Evolutionary conservation across 2,888 invertebrate genomes (phyloP).

Genomic region (Megastigmus dorsalis): DNA sequence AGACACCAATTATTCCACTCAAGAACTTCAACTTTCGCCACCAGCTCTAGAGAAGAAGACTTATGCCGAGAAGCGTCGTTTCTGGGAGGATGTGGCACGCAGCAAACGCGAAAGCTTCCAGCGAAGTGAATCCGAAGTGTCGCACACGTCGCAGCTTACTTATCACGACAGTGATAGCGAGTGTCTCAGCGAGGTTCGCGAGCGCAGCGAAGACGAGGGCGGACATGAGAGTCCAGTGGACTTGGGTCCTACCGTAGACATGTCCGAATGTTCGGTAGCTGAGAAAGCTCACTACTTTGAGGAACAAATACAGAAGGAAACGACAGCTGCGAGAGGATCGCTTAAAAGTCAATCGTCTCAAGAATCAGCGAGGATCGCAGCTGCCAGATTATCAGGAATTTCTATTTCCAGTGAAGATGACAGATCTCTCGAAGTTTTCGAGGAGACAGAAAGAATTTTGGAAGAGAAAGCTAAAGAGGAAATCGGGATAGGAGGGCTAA

Average conservation of each 20-base stretch:
- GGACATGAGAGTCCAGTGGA: conserved; percentile 59
- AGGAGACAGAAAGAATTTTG: conserved; percentile 44
- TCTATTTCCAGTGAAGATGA: conserved; percentile 53
- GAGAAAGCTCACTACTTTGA: conserved; percentile 79
- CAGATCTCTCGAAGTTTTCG: conserved; percentile 43
- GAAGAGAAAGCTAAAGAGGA: conserved; percentile 38
- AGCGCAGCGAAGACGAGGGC: conserved; percentile 57
- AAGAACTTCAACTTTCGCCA: conserved; percentile 58
- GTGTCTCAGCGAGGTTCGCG: conserved; percentile 64
- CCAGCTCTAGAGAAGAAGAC: conserved; percentile 69
- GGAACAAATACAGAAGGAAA: conserved; percentile 79
- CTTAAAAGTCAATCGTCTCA: conserved; percentile 57
- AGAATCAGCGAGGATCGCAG: conserved; percentile 38
- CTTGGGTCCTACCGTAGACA: conserved; percentile 71
- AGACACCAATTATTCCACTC: conserved; percentile 71
- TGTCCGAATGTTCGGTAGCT: conserved; percentile 77
- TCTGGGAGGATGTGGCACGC: conserved; percentile 72
- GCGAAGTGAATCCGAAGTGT: conserved; percentile 70
- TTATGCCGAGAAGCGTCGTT: conserved; percentile 71
- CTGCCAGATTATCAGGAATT: conserved; percentile 46
- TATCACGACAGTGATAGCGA: conserved; percentile 71
- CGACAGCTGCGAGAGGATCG: conserved; percentile 63
- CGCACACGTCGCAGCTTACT: conserved; percentile 69
- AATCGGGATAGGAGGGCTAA: conserved; percentile 7
- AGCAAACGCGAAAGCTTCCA: conserved; percentile 70